A percentile compares a stretch with the other conserved stretches of the same genome.
Evolutionary conservation across 1,140 invertebrate genomes (phyloP).

Genomic region (Asbolus verrucosus): DNA sequence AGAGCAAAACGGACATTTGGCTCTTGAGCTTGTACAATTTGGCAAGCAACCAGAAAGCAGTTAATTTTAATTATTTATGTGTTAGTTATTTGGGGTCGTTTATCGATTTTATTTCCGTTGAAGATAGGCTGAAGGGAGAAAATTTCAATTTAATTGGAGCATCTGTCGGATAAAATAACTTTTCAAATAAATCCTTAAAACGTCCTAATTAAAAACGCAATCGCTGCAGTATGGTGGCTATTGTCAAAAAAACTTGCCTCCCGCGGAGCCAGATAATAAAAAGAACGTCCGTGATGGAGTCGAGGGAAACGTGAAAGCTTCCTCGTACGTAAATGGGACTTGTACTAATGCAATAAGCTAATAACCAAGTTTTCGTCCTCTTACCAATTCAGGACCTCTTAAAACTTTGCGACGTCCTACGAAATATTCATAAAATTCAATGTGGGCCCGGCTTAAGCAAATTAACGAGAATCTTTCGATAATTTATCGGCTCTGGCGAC

Average conservation of each 20-base stretch:
- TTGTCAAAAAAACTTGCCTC: no score
- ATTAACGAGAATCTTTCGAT: background rate
- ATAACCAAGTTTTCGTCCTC: background rate
- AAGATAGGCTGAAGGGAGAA: conserved; percentile 12
- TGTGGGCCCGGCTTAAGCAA: background rate
- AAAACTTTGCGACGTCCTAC: background rate
- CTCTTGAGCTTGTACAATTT: background rate
- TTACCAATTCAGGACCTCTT: background rate
- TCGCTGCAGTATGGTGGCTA: no score
- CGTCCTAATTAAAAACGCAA: conserved; percentile 2
- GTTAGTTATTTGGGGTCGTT: conserved; percentile 45
- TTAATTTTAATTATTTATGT: conserved; percentile 57
- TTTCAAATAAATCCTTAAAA: conserved; percentile 2
- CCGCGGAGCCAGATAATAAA: no score
- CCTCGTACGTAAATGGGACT: background rate
- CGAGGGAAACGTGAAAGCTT: background rate
- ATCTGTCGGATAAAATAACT: background rate
- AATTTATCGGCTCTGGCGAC: no score
- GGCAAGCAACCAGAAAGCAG: conserved; percentile 47
- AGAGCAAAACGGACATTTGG: no score
- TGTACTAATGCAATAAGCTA: conserved; percentile 3
- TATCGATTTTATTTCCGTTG: conserved; percentile 50
- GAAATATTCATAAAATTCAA: conserved; percentile 28
- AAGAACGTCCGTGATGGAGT: no score
- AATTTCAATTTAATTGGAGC: conserved; percentile 25